Evolutionary conservation across 1,140 invertebrate species (phyloP).

Genomic region (Penaeus indicus): DNA sequence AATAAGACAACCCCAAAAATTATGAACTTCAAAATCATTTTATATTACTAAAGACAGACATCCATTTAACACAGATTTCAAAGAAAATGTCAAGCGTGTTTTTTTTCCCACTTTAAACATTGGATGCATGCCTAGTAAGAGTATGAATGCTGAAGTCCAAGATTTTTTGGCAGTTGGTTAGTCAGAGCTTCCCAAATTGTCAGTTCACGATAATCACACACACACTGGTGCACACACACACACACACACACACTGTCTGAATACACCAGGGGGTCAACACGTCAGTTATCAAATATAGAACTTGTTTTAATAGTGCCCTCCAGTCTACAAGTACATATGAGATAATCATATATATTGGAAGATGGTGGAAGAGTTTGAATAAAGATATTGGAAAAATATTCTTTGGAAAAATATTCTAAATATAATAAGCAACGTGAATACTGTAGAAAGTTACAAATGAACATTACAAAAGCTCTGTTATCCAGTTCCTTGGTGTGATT

Average conservation of each 20-base stretch:
- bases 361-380: constrained; percentile 3
- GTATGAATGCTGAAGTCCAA: too few species aligned
- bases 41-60: too few species aligned
- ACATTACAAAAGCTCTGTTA: too few species aligned
- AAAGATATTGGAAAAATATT: neutral
- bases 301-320: constrained; percentile 14
- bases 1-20: neutral
- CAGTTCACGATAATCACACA: too few species aligned
- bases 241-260: too few species aligned
- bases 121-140: too few species aligned
- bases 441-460: constrained; percentile 1
- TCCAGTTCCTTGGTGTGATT: too few species aligned
- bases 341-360: constrained; percentile 24
- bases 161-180: too few species aligned
- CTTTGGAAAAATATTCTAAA: neutral
- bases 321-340: constrained; percentile 10
- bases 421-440: neutral
- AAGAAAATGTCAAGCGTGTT: neutral
- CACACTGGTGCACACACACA: too few species aligned
- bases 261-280: too few species aligned
- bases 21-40: neutral
- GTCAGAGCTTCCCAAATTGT: too few species aligned
- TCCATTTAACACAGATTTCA: neutral
- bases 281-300: constrained; percentile 5
- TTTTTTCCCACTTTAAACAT: too few species aligned